Conservation (phyloP, 1,140 invertebrate species). For the Lordiphosa collinella region DNA sequence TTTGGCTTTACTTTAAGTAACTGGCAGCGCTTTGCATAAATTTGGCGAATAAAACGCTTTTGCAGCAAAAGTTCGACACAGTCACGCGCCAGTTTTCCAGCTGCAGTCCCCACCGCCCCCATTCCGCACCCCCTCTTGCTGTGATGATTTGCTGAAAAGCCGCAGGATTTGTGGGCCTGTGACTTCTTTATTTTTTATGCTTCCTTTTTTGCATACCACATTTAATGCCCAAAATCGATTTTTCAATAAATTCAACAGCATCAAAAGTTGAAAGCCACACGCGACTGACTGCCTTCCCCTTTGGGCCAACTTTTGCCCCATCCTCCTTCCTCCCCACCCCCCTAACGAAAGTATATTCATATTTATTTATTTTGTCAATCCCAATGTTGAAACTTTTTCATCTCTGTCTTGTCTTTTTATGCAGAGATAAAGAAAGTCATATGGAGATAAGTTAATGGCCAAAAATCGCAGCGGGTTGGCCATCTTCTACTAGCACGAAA, state of each 20-base stretch:
- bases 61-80: conserved; percentile 56
- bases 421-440: conserved; percentile 41
- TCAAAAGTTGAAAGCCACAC: conserved; percentile 63
- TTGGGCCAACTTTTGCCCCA: conserved; percentile 37
- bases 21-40: conserved; percentile 72
- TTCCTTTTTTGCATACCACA: conserved; percentile 33
- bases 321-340: too few species aligned
- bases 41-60: conserved; percentile 29
- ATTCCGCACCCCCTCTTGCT: not conserved
- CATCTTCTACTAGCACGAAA: conserved; percentile 42
- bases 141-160: conserved; percentile 71
- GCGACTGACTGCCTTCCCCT: not conserved
- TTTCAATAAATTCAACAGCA: conserved; percentile 64
- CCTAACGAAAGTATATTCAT: conserved; percentile 70
- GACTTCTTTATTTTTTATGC: not conserved
- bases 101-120: conserved; percentile 29
- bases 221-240: conserved; percentile 72
- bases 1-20: conserved; percentile 70
- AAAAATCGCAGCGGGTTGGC: conserved; percentile 55
- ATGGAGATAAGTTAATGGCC: conserved; percentile 56
- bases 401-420: conserved; percentile 43
- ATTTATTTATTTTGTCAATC: conserved; percentile 78
- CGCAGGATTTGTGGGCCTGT: conserved; percentile 59
- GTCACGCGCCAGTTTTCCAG: conserved; percentile 65
- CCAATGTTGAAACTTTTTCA: conserved; percentile 51